Percentiles rank a stretch among this genome's conserved stretches.
These are phyloP conservation scores for Poeciliopsis presidionis DNA, from an alignment of 2,797 vertebrate genomes.

Conservation along the genomic window DNA sequence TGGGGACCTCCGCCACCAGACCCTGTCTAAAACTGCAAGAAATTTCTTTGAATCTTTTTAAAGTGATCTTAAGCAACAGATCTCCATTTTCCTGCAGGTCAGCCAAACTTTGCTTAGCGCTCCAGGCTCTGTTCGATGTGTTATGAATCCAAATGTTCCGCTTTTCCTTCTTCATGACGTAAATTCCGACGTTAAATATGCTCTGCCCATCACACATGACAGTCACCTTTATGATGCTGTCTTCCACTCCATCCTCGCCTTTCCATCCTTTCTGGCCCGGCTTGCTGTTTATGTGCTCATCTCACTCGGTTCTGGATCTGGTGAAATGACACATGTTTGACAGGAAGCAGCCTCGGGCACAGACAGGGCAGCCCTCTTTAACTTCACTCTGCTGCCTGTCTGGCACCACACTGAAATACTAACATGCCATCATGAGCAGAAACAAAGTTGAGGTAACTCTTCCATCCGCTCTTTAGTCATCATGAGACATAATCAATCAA, in stretches of 20 bases:
- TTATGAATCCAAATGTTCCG: neutral
- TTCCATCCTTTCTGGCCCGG: constrained; percentile 14
- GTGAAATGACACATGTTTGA: constrained; percentile 58
- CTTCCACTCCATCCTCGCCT: constrained; percentile 4
- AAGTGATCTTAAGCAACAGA: neutral
- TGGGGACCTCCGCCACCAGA: too few relatives aligned
- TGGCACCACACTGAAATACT: neutral
- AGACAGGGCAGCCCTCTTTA: constrained; percentile 34
- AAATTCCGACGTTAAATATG: neutral
- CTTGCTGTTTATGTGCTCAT: constrained; percentile 30
- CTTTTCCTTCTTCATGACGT: neutral
- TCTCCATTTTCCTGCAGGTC: neutral
- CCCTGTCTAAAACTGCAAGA: too few relatives aligned
- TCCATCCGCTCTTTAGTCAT: neutral
- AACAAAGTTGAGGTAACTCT: neutral
- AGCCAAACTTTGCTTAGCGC: neutral
- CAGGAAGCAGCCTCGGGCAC: constrained; percentile 44
- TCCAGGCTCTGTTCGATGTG: neutral
- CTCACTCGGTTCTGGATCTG: constrained; percentile 24
- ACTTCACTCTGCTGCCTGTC: constrained; percentile 32
- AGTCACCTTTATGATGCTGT: neutral
- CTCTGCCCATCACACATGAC: neutral
- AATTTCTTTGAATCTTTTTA: neutral
- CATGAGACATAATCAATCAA: constrained; percentile 5
- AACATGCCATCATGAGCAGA: neutral